Conservation (phyloP, 2,797 vertebrate genomes). For the Ficedula albicollis region DNA sequence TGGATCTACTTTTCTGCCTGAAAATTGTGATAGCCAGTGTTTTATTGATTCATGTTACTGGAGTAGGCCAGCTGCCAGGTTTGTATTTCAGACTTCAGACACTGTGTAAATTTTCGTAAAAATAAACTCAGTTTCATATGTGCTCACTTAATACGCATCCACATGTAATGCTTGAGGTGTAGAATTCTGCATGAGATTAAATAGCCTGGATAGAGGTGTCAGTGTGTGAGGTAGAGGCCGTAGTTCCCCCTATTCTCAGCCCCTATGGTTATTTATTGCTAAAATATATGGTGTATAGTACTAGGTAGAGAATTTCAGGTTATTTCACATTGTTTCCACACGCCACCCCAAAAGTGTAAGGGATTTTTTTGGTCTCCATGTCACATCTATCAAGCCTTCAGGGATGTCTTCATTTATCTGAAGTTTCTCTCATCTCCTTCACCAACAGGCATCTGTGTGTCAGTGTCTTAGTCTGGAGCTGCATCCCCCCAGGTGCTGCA, state of each 20-base stretch:
- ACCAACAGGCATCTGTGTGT: fast-evolving
- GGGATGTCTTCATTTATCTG: neutral
- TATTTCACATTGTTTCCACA: neutral
- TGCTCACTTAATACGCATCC: neutral
- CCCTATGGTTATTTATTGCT: neutral
- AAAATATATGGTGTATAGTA: neutral
- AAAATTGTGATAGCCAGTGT: neutral
- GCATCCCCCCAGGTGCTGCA: neutral
- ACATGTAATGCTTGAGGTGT: neutral
- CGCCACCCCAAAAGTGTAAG: fast-evolving
- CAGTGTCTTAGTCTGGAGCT: neutral
- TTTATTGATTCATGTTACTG: neutral
- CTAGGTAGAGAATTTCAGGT: neutral
- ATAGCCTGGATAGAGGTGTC: neutral
- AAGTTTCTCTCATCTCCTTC: neutral
- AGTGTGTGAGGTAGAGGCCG: fast-evolving
- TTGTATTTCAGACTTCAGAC: neutral
- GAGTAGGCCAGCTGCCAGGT: neutral
- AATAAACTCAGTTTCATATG: neutral
- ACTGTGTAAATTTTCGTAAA: neutral
- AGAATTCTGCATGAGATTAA: neutral
- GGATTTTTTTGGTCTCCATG: neutral
- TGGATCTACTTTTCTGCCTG: neutral
- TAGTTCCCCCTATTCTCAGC: fast-evolving
- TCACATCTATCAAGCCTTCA: neutral